Conservation (phyloP, 2,113 vertebrate genomes). For the Mesoclemmys tuberculata region DNA sequence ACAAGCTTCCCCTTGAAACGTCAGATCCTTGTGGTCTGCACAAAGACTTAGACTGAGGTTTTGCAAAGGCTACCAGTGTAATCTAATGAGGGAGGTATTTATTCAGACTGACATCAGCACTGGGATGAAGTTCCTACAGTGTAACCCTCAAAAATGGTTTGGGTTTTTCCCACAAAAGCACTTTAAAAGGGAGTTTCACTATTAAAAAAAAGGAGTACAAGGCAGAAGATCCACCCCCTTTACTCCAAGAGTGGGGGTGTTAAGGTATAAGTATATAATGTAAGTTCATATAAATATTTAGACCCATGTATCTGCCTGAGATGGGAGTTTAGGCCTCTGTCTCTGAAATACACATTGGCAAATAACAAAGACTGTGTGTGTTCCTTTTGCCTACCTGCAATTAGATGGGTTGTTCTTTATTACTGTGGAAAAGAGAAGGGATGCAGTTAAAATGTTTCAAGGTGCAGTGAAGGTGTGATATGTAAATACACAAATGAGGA, state of each 20-base stretch:
- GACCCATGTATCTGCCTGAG: too few species aligned
- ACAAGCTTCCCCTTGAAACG: neutral
- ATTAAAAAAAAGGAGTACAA: neutral
- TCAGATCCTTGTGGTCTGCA: neutral
- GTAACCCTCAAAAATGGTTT: neutral
- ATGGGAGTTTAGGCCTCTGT: too few species aligned
- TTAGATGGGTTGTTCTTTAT: too few species aligned
- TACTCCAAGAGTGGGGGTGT: neutral
- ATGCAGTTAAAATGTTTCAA: too few species aligned
- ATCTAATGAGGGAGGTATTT: neutral
- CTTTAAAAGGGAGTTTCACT: neutral
- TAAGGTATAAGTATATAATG: too few species aligned
- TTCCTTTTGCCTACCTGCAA: too few species aligned
- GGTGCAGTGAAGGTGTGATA: too few species aligned
- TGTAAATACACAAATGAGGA: too few species aligned
- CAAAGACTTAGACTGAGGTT: neutral
- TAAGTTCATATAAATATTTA: too few species aligned
- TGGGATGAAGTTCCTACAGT: neutral
- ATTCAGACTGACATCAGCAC: neutral
- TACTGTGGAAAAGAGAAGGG: too few species aligned
- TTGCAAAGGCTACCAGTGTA: neutral
- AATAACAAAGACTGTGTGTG: too few species aligned
- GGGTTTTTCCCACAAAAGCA: rapidly evolving
- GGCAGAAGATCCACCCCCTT: neutral
- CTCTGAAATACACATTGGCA: too few species aligned